Conservation (phyloP, 2,797 vertebrate species). For the Urosaurus nigricauda region DNA sequence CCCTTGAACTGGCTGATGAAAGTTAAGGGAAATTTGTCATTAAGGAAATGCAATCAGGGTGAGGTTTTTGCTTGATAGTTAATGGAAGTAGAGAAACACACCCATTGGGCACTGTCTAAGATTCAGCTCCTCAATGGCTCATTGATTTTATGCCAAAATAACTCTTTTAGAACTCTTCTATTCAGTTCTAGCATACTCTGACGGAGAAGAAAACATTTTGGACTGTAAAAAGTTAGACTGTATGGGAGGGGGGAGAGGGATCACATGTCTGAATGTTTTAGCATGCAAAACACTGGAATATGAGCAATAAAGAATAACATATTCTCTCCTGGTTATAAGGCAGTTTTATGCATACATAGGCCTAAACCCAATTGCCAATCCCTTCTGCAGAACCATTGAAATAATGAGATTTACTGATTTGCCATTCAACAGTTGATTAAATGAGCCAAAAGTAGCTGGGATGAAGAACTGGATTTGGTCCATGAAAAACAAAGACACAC, state of each 20-base stretch:
- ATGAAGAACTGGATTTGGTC: too few relatives aligned
- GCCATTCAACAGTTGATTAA: too few relatives aligned
- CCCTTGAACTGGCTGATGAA: neutral
- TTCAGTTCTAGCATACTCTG: too few relatives aligned
- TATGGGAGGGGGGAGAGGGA: neutral
- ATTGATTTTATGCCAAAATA: neutral
- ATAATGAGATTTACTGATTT: too few relatives aligned
- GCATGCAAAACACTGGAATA: neutral
- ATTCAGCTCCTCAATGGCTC: neutral
- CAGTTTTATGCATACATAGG: neutral
- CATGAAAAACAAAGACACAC: too few relatives aligned
- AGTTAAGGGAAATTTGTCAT: neutral
- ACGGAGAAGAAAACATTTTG: neutral
- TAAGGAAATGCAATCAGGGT: neutral
- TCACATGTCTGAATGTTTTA: neutral
- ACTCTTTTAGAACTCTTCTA: neutral
- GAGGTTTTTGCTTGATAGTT: too few relatives aligned
- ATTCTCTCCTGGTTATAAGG: neutral
- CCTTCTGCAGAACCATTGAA: too few relatives aligned
- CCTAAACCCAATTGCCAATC: too few relatives aligned
- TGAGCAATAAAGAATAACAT: neutral
- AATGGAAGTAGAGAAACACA: neutral
- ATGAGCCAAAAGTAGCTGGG: too few relatives aligned
- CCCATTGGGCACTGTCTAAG: neutral
- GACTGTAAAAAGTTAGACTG: neutral